A percentile compares a stretch with the other conserved stretches of the same genome.
Conservation (phyloP, 2,888 invertebrate genomes). For the Blomia tropicalis region DNA sequence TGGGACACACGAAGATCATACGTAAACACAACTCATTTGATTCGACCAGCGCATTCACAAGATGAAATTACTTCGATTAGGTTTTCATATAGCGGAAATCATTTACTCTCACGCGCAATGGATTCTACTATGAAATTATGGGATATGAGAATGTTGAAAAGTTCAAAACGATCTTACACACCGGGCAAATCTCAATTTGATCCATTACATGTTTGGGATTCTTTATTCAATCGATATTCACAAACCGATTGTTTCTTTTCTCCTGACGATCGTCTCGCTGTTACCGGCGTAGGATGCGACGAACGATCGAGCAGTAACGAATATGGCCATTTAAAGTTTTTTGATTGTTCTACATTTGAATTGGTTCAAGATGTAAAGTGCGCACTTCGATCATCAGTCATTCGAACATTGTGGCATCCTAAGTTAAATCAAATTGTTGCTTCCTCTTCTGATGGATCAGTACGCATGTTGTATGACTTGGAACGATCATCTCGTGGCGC, state of each 20-base stretch:
- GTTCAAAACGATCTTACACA: slow-evolving; percentile 31
- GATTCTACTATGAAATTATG: slow-evolving; percentile 90
- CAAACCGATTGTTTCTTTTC: slow-evolving; percentile 56
- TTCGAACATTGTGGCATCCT: slow-evolving; percentile 86
- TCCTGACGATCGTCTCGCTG: slow-evolving; percentile 73
- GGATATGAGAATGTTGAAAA: slow-evolving; percentile 70
- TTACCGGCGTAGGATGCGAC: slow-evolving; percentile 67
- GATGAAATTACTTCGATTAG: slow-evolving; percentile 64
- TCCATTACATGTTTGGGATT: slow-evolving; percentile 47
- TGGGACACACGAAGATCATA: slow-evolving; percentile 53
- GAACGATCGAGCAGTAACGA: slow-evolving; percentile 41
- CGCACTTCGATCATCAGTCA: slow-evolving; percentile 51
- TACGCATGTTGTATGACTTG: slow-evolving; percentile 79
- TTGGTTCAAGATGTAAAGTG: slow-evolving; percentile 48
- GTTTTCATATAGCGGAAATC: slow-evolving; percentile 69
- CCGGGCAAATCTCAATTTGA: not conserved
- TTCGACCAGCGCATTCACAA: slow-evolving; percentile 64
- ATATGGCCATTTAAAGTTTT: slow-evolving; percentile 57
- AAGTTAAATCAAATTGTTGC: slow-evolving; percentile 91
- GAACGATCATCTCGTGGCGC: slow-evolving; percentile 72
- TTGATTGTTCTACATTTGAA: slow-evolving; percentile 54
- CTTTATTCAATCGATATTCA: slow-evolving; percentile 61
- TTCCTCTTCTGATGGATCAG: slow-evolving; percentile 72
- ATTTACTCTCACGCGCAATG: slow-evolving; percentile 61
- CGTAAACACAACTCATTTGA: slow-evolving; percentile 59